A percentile compares a stretch with the other conserved stretches of the same genome.
These are phyloP conservation scores for Eupithecia subfuscata DNA, from an alignment of 2,888 invertebrate species.

Conservation along the genomic window DNA sequence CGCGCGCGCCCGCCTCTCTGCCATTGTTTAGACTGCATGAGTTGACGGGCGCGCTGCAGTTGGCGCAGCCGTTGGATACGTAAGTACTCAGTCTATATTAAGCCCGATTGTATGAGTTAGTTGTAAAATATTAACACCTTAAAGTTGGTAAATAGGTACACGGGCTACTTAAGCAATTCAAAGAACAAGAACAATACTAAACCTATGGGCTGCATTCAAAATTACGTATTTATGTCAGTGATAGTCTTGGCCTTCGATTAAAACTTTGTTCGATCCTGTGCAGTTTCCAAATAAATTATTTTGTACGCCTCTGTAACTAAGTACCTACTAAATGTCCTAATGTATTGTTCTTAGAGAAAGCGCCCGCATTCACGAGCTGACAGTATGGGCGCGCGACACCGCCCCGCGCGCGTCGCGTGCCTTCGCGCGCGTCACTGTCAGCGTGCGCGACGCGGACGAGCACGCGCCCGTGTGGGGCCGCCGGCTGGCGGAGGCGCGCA, in stretches of 20 bases:
- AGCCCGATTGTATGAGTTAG: not conserved
- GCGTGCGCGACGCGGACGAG: constrained; percentile 94
- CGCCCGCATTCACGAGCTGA: constrained; percentile 91
- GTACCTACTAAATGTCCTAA: no score
- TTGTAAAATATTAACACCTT: no score
- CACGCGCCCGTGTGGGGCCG: constrained; percentile 95
- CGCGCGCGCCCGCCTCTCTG: constrained; percentile 88
- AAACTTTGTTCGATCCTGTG: no score
- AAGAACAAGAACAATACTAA: no score
- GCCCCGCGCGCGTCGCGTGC: constrained; percentile 94
- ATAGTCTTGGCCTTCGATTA: no score
- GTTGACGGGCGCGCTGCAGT: constrained; percentile 88
- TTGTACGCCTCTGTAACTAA: no score
- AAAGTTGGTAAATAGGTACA: no score
- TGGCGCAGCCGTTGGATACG: constrained; percentile 91
- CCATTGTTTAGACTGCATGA: constrained; percentile 93
- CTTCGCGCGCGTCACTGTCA: constrained; percentile 89
- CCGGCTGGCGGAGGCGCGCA: constrained; percentile 89
- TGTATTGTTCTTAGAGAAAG: constrained; percentile 83
- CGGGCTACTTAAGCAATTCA: no score
- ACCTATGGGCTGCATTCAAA: no score
- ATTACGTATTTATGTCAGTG: no score
- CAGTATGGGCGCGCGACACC: constrained; percentile 95
- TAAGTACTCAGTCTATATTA: constrained; percentile 42
- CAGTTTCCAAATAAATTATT: no score